phyloP scores from a whole-genome alignment of 2,797 vertebrate genomes.

The Cirrhinus molitorella region DNA sequence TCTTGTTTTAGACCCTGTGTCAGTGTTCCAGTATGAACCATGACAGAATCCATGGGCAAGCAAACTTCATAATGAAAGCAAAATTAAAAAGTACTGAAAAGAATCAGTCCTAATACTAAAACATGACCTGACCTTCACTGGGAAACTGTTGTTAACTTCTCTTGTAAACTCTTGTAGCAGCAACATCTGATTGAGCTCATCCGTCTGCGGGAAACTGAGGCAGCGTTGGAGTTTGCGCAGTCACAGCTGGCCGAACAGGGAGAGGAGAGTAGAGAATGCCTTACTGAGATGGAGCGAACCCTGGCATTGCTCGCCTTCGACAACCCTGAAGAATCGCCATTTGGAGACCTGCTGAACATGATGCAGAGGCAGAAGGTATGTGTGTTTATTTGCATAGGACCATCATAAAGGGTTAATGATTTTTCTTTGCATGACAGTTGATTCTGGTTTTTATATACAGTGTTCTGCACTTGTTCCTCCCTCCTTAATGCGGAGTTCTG shows the following conservation, averaged over 20 bases:
- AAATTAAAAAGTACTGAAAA: neutral
- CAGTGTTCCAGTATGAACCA: no score
- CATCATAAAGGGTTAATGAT: neutral
- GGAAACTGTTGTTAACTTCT: neutral
- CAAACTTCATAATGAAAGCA: neutral
- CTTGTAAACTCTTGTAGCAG: conserved; percentile 77
- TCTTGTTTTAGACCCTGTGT: neutral
- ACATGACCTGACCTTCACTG: neutral
- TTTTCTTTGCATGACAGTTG: neutral
- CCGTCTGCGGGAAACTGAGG: conserved; percentile 95
- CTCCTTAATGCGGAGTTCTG: conserved; percentile 48
- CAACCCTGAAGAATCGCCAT: conserved; percentile 95
- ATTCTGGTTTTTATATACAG: neutral
- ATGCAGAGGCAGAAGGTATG: conserved; percentile 97
- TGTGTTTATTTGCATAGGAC: neutral
- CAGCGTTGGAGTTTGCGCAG: conserved; percentile 96
- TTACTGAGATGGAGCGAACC: conserved; percentile 97
- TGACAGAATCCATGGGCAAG: neutral
- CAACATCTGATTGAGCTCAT: conserved; percentile 98
- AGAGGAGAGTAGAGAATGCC: conserved; percentile 95
- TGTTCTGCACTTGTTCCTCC: neutral
- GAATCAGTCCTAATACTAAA: neutral
- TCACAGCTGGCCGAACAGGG: conserved; percentile 96
- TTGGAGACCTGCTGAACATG: conserved; percentile 96
- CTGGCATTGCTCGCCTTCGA: conserved; percentile 95